phyloP scores from a whole-genome alignment of 2,888 invertebrate genomes.

The Netelia melanura region DNA sequence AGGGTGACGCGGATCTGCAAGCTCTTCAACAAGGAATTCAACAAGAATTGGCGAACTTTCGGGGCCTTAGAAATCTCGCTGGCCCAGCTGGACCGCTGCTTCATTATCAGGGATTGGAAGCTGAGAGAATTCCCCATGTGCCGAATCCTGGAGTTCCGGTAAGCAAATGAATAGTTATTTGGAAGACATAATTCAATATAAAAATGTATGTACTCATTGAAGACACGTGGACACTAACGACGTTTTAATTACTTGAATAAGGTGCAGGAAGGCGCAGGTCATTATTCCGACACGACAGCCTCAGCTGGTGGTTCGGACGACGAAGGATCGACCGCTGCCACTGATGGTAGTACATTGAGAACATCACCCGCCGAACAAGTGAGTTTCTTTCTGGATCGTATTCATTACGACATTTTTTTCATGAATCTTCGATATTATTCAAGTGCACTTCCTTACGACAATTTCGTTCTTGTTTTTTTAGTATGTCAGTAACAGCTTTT shows the following conservation, averaged over 20 bases:
- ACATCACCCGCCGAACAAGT: conserved; percentile 93
- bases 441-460: conserved; percentile 31
- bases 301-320: conserved; percentile 97
- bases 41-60: conserved; percentile 79
- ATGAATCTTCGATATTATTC: neutral
- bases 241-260: conserved; percentile 71
- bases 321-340: conserved; percentile 96
- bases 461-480: conserved; percentile 21
- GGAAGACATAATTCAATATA: neutral
- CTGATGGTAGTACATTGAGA: conserved; percentile 96
- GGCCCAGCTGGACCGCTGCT: conserved; percentile 80
- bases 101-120: conserved; percentile 73
- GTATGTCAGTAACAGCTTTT: conserved; percentile 67
- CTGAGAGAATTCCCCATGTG: conserved; percentile 53
- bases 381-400: conserved; percentile 63
- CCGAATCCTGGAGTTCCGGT: conserved; percentile 55
- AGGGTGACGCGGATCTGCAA: conserved; percentile 84
- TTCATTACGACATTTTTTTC: neutral
- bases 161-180: conserved; percentile 4
- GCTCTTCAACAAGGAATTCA: conserved; percentile 86
- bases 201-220: neutral
- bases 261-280: conserved; percentile 81
- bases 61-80: conserved; percentile 84
- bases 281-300: conserved; percentile 93
- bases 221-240: no score